Evolutionary conservation across 2,888 invertebrate species (phyloP).

Genomic region (Caenorhabditis drosophilae): DNA sequence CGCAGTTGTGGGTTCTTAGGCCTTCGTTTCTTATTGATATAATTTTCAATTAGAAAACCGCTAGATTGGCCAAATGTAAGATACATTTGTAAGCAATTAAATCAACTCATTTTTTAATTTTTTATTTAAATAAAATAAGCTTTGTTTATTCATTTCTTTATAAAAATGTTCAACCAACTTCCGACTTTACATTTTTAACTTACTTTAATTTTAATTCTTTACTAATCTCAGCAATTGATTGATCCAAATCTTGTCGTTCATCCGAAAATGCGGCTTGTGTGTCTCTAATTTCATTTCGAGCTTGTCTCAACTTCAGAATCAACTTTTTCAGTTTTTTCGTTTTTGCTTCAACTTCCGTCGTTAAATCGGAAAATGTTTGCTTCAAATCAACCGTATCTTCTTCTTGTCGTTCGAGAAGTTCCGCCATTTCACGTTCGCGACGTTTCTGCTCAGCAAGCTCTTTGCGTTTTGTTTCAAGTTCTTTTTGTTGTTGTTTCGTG

Average conservation of each 20-base stretch:
- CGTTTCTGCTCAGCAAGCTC: constrained; percentile 87
- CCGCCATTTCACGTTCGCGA: constrained; percentile 86
- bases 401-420: constrained; percentile 89
- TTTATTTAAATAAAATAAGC: too few relatives aligned
- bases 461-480: constrained; percentile 82
- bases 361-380: constrained; percentile 87
- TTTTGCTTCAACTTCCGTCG: constrained; percentile 96
- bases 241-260: constrained; percentile 89
- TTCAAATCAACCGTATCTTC: constrained; percentile 88
- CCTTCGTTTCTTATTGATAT: too few relatives aligned
- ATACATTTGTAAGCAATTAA: too few relatives aligned
- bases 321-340: constrained; percentile 89
- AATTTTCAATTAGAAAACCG: too few relatives aligned
- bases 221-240: constrained; percentile 86
- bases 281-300: constrained; percentile 77
- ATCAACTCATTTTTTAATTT: too few relatives aligned
- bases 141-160: too few relatives aligned
- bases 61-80: too few relatives aligned
- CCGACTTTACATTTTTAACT: too few relatives aligned
- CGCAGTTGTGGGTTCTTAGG: too few relatives aligned
- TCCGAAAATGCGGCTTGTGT: constrained; percentile 86
- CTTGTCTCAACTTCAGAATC: constrained; percentile 77
- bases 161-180: too few relatives aligned
- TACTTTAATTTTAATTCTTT: constrained; percentile 86
- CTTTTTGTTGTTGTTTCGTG: constrained; percentile 89